These are phyloP conservation scores for Pollenia amentaria DNA, from an alignment of 2,888 invertebrate species.

Conservation along the genomic window DNA sequence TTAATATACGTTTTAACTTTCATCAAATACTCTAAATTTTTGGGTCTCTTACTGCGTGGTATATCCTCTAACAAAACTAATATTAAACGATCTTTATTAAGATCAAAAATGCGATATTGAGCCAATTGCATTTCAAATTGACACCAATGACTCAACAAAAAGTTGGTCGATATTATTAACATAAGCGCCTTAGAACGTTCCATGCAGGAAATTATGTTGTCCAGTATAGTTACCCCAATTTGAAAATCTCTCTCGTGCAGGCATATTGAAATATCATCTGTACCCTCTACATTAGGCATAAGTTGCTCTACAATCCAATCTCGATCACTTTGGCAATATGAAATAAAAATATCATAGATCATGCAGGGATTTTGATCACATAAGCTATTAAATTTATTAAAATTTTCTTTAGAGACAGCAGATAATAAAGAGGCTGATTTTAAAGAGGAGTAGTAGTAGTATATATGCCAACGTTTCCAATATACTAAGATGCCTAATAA, in stretches of 20 bases:
- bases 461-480: conserved; percentile 86
- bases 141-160: conserved; percentile 89
- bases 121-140: conserved; percentile 90
- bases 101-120: conserved; percentile 88
- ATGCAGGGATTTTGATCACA: conserved; percentile 78
- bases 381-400: conserved; percentile 77
- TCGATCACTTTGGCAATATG: conserved; percentile 88
- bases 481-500: conserved; percentile 81
- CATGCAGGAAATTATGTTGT: conserved; percentile 90
- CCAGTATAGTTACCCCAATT: conserved; percentile 89
- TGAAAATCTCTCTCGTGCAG: conserved; percentile 90
- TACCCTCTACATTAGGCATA: conserved; percentile 87
- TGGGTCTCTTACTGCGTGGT: conserved; percentile 86
- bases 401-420: conserved; percentile 85
- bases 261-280: conserved; percentile 87
- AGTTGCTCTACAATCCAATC: conserved; percentile 88
- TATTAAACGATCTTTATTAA: conserved; percentile 87
- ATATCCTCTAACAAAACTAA: conserved; percentile 88
- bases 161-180: conserved; percentile 87
- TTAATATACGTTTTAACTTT: conserved; percentile 89
- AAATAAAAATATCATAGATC: conserved; percentile 89
- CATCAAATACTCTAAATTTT: conserved; percentile 88
- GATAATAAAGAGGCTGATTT: conserved; percentile 87
- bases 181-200: conserved; percentile 88
- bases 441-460: conserved; percentile 86